These are phyloP conservation scores for Troglohyphantes excavatus DNA, from an alignment of 2,888 invertebrate species.

Conservation along the genomic window DNA sequence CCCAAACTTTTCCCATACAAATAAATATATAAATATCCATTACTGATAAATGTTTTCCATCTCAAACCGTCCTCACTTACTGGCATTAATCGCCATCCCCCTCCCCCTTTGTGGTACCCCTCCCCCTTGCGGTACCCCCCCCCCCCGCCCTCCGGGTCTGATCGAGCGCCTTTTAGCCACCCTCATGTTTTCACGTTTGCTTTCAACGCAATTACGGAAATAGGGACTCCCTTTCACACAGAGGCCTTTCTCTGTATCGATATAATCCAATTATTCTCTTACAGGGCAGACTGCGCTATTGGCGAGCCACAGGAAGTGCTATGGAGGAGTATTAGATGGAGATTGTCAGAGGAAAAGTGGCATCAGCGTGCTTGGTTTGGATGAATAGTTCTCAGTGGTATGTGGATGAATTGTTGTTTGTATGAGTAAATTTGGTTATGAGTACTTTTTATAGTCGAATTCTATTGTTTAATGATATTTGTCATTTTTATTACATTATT, in stretches of 20 bases:
- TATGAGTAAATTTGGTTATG: no score
- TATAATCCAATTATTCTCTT: conserved; percentile 74
- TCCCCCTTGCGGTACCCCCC: background rate
- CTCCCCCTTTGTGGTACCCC: background rate
- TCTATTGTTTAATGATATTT: no score
- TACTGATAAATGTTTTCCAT: conserved; percentile 23
- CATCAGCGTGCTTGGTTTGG: background rate
- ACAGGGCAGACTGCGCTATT: conserved; percentile 50
- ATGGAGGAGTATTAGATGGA: background rate
- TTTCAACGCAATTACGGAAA: conserved; percentile 71
- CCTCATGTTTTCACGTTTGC: conserved; percentile 59
- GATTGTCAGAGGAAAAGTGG: conserved; percentile 30
- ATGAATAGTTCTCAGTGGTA: background rate
- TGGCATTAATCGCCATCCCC: conserved; percentile 48
- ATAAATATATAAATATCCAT: conserved; percentile 6
- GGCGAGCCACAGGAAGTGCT: conserved; percentile 28
- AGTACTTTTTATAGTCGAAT: no score
- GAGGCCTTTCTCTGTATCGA: conserved; percentile 55
- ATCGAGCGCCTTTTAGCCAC: conserved; percentile 52
- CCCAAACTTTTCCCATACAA: background rate
- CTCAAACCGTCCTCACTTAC: conserved; percentile 17
- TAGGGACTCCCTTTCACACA: conserved; percentile 39
- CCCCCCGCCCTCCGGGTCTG: background rate
- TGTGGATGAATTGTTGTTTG: background rate
- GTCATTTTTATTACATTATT: no score